Evolutionary conservation across 2,888 invertebrate genomes (phyloP).

Genomic region (Pandemis heparana): DNA sequence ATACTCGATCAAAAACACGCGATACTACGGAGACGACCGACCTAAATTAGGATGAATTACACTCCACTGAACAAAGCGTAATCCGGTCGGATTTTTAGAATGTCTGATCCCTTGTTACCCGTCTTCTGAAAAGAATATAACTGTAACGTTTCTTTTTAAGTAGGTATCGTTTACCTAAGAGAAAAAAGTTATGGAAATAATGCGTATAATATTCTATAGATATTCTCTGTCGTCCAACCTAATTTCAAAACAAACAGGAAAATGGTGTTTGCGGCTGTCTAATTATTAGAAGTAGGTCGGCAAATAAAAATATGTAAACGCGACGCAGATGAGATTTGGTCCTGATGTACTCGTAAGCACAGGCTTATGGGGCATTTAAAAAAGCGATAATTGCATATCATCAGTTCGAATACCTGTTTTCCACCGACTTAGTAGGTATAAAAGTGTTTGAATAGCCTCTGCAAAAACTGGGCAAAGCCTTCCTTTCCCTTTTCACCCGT

Average conservation of each 20-base stretch:
- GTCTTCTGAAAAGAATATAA: not conserved
- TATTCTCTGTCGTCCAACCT: too few species aligned
- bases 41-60: constrained; percentile 32
- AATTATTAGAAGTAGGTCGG: not conserved
- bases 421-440: too few species aligned
- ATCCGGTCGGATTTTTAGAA: constrained; percentile 7
- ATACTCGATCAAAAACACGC: constrained; percentile 40
- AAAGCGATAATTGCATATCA: too few species aligned
- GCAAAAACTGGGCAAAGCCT: too few species aligned
- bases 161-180: not conserved
- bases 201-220: not conserved
- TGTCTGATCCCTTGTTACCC: not conserved
- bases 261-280: not conserved
- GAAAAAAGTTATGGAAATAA: not conserved
- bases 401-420: too few species aligned
- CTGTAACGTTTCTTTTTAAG: not conserved
- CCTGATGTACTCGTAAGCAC: too few species aligned
- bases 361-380: too few species aligned
- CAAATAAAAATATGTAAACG: not conserved
- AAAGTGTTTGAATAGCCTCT: too few species aligned
- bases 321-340: too few species aligned
- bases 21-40: constrained; percentile 17
- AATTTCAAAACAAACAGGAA: too few species aligned
- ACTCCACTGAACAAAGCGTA: constrained; percentile 26
- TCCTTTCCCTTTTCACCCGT: too few species aligned